These are phyloP conservation scores for Oscarella lobularis DNA, from an alignment of 37 sponge, comb jelly and placozoan genomes.

Conservation along the genomic window DNA sequence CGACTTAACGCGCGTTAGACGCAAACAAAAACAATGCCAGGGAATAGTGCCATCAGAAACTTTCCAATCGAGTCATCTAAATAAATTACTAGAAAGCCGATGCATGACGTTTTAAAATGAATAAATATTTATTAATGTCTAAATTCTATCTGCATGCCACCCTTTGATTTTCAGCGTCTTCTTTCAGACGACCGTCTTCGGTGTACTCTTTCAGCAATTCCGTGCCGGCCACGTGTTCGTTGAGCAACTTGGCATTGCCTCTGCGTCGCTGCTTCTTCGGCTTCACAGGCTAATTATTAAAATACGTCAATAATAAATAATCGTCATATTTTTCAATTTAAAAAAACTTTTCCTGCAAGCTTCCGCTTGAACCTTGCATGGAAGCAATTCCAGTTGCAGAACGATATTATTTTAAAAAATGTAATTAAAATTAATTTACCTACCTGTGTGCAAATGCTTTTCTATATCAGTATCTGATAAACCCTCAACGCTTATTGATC, in stretches of 20 bases:
- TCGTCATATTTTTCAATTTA: too few relatives aligned
- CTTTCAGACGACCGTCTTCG: not conserved
- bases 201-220: not conserved
- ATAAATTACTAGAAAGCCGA: too few relatives aligned
- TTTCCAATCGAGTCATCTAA: too few relatives aligned
- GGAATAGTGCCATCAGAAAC: too few relatives aligned
- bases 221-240: not conserved
- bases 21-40: too few relatives aligned
- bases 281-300: too few relatives aligned
- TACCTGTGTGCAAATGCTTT: not conserved
- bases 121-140: not conserved
- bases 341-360: not conserved
- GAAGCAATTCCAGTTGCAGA: not conserved
- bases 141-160: too few relatives aligned
- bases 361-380: not conserved
- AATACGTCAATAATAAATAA: too few relatives aligned
- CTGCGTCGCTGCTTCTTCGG: too few relatives aligned
- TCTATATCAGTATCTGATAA: not conserved
- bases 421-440: not conserved
- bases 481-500: slow-evolving; percentile 5
- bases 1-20: too few relatives aligned
- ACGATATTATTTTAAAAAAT: not conserved
- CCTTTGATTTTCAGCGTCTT: too few relatives aligned
- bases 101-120: not conserved
- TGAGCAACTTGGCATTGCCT: not conserved